These are phyloP conservation scores for Caenorhabditis plicata DNA, from an alignment of 2,888 invertebrate genomes.

Conservation along the genomic window DNA sequence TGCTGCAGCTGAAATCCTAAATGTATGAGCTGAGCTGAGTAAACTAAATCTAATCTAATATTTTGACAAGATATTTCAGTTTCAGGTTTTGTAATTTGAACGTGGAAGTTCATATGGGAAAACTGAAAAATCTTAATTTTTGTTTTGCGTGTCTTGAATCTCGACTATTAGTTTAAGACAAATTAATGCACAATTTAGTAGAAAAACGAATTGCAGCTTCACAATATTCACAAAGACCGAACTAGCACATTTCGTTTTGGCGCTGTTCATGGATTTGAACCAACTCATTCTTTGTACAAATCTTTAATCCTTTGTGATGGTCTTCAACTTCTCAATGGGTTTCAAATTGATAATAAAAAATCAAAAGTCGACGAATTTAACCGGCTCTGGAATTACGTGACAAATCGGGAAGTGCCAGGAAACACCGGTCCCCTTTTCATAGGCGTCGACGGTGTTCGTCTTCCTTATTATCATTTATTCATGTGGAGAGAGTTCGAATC, in stretches of 20 bases:
- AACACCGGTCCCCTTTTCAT: conserved; percentile 36
- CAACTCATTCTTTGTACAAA: conserved; percentile 21
- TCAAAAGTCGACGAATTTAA: conserved; percentile 7
- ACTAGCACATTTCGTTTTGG: conserved; percentile 12
- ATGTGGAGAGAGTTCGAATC: conserved; percentile 20
- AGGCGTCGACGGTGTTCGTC: conserved; percentile 21
- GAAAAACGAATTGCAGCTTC: conserved; percentile 3
- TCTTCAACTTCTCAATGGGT: conserved; percentile 11
- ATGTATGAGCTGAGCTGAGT: too few relatives aligned
- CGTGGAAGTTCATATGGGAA: too few relatives aligned
- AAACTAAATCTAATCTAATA: too few relatives aligned
- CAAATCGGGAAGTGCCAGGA: conserved; percentile 12
- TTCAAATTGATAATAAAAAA: not conserved
- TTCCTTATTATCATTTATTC: conserved; percentile 27
- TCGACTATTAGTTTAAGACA: too few relatives aligned
- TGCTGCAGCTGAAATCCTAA: too few relatives aligned
- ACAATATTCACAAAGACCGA: conserved; percentile 20
- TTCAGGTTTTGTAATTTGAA: too few relatives aligned
- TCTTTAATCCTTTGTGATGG: conserved; percentile 32
- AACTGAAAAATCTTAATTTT: not conserved
- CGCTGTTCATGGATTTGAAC: conserved; percentile 12
- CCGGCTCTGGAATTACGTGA: conserved; percentile 19
- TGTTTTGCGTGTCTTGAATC: too few relatives aligned
- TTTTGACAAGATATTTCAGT: too few relatives aligned
- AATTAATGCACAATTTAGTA: too few relatives aligned